Evolutionary conservation across 2,888 invertebrate genomes (phyloP).

Genomic region (Diabrotica balteata): DNA sequence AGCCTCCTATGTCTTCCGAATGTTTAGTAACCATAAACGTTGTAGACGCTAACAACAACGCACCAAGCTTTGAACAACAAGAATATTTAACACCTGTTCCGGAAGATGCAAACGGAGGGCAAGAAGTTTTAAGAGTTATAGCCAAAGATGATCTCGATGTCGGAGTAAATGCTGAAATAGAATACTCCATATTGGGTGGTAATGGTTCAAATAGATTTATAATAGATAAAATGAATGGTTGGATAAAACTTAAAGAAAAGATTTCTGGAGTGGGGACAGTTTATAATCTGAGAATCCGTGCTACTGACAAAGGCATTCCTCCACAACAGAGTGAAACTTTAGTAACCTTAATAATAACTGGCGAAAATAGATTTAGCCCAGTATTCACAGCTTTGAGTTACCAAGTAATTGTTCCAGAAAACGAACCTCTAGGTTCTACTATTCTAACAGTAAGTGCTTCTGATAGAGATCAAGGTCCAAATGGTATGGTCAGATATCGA

Average conservation of each 20-base stretch:
- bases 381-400: slow-evolving; percentile 84
- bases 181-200: slow-evolving; percentile 76
- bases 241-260: slow-evolving; percentile 74
- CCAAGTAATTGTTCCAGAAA: slow-evolving; percentile 91
- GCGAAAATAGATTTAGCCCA: slow-evolving; percentile 82
- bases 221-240: slow-evolving; percentile 80
- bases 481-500: slow-evolving; percentile 85
- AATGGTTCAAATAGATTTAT: slow-evolving; percentile 80
- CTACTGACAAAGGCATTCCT: slow-evolving; percentile 87
- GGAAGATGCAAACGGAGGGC: slow-evolving; percentile 74
- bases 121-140: slow-evolving; percentile 74
- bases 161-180: slow-evolving; percentile 89
- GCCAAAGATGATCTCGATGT: slow-evolving; percentile 83
- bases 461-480: slow-evolving; percentile 87
- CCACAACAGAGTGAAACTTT: slow-evolving; percentile 79
- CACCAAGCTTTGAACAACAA: slow-evolving; percentile 80
- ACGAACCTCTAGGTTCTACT: slow-evolving; percentile 84
- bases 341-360: slow-evolving; percentile 81
- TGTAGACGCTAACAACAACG: slow-evolving; percentile 91
- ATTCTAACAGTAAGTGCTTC: slow-evolving; percentile 85
- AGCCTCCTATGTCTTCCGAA: slow-evolving; percentile 92
- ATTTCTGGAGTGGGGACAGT: slow-evolving; percentile 68
- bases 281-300: slow-evolving; percentile 75
- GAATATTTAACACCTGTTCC: slow-evolving; percentile 84
- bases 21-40: slow-evolving; percentile 86